Evolutionary conservation across 35 echinoderm and acorn worm genomes (phyloP).

Genomic region (Apostichopus californicus): DNA sequence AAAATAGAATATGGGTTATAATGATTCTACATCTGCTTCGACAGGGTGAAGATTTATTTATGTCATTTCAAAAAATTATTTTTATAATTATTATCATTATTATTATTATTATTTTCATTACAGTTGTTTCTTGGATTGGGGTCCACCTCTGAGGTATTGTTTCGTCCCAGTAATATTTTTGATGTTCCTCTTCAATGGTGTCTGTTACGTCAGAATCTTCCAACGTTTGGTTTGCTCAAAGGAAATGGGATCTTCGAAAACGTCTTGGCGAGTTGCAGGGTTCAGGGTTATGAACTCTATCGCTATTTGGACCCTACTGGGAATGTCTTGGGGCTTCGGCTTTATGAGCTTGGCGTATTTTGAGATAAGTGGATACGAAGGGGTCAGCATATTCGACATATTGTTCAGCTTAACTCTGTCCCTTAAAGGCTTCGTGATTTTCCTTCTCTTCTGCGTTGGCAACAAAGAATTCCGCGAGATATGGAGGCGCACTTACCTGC

Average conservation of each 20-base stretch:
- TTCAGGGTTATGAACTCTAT: neutral
- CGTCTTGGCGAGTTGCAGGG: neutral
- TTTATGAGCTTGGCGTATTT: slow-evolving; percentile 15
- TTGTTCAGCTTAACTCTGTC: slow-evolving; percentile 19
- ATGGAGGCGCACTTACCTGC: neutral
- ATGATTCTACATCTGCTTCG: too few relatives aligned
- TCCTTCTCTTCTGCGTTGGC: slow-evolving; percentile 28
- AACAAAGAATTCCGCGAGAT: slow-evolving; percentile 23
- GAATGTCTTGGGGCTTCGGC: slow-evolving; percentile 34
- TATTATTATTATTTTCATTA: neutral
- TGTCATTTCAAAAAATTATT: neutral
- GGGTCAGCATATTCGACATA: neutral
- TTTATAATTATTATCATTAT: neutral
- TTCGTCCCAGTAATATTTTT: slow-evolving; percentile 9
- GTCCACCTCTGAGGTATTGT: neutral
- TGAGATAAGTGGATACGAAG: neutral
- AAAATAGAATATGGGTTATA: too few relatives aligned
- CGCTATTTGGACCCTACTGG: neutral
- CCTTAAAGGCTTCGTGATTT: slow-evolving; percentile 9
- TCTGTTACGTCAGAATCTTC: slow-evolving; percentile 22
- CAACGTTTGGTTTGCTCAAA: slow-evolving; percentile 17
- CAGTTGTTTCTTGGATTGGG: slow-evolving; percentile 42
- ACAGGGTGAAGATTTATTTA: too few relatives aligned
- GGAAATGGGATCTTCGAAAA: slow-evolving; percentile 33
- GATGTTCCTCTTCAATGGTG: slow-evolving; percentile 10